Conservation (phyloP, 2,888 invertebrate species). For the Cerceris ruficornis region DNA sequence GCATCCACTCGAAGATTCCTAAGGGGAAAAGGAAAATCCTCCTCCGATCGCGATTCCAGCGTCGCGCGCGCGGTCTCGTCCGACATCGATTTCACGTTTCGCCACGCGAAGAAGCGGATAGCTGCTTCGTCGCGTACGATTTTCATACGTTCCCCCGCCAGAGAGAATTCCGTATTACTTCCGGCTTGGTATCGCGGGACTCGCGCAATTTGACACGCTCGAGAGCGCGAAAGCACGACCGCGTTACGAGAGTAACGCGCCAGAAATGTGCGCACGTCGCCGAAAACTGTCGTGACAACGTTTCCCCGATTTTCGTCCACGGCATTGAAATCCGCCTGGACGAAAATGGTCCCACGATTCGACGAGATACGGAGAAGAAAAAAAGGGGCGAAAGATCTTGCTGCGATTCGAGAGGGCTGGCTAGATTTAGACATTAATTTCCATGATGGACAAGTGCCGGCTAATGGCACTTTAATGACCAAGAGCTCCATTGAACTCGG, state of each 20-base stretch:
- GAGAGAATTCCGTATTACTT: conserved; percentile 14
- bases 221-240: background rate
- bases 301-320: background rate
- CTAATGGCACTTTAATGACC: conserved; percentile 63
- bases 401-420: conserved; percentile 33
- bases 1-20: background rate
- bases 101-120: conserved; percentile 54
- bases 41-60: background rate
- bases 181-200: background rate
- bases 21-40: conserved; percentile 3
- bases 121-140: conserved; percentile 22
- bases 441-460: conserved; percentile 53
- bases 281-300: background rate
- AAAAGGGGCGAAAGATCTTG: background rate
- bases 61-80: conserved; percentile 5
- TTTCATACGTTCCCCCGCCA: conserved; percentile 37
- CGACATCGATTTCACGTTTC: conserved; percentile 59
- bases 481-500: conserved; percentile 52
- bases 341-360: background rate
- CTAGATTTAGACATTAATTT: conserved; percentile 59
- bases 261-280: too few relatives aligned
- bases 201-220: conserved; percentile 5
- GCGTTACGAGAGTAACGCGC: too few relatives aligned
- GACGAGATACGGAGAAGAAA: background rate
- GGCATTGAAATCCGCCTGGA: too few relatives aligned